phyloP scores from a whole-genome alignment of 2,888 invertebrate species.

The Sympetrum striolatum region DNA sequence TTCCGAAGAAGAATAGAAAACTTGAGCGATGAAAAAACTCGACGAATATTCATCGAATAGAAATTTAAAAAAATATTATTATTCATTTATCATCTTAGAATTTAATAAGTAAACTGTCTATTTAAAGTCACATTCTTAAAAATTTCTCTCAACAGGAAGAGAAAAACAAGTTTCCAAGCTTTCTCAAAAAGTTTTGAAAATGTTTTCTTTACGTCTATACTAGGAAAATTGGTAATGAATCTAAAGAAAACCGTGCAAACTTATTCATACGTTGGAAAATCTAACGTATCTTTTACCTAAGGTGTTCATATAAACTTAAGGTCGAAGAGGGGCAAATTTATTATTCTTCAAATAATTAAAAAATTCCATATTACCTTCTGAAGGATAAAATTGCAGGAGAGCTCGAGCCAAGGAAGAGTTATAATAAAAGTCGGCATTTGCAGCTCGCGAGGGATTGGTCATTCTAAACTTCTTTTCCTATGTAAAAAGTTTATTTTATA shows the following conservation, averaged over 20 bases:
- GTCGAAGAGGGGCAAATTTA: not conserved
- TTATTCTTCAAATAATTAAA: not conserved
- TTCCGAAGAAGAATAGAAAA: not conserved
- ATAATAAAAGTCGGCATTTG: slow-evolving; percentile 59
- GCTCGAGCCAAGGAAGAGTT: slow-evolving; percentile 60
- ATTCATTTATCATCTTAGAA: too few relatives aligned
- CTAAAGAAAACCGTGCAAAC: not conserved
- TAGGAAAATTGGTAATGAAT: not conserved
- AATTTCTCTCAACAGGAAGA: too few relatives aligned
- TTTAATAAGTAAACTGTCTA: too few relatives aligned
- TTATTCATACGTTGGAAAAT: not conserved
- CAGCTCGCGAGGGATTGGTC: slow-evolving; percentile 51
- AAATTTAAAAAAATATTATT: too few relatives aligned
- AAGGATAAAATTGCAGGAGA: slow-evolving; percentile 58
- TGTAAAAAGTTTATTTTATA: not conserved
- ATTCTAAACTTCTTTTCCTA: not conserved
- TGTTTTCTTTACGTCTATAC: not conserved
- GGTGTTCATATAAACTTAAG: not conserved
- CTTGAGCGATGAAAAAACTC: too few relatives aligned
- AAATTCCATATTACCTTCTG: slow-evolving; percentile 53
- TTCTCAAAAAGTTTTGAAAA: too few relatives aligned
- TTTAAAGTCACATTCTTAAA: too few relatives aligned
- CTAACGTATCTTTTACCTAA: not conserved
- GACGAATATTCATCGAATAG: too few relatives aligned
- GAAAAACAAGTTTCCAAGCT: too few relatives aligned